These are phyloP conservation scores for Pristis pectinata DNA, from an alignment of 2,797 vertebrate genomes.

Conservation along the genomic window DNA sequence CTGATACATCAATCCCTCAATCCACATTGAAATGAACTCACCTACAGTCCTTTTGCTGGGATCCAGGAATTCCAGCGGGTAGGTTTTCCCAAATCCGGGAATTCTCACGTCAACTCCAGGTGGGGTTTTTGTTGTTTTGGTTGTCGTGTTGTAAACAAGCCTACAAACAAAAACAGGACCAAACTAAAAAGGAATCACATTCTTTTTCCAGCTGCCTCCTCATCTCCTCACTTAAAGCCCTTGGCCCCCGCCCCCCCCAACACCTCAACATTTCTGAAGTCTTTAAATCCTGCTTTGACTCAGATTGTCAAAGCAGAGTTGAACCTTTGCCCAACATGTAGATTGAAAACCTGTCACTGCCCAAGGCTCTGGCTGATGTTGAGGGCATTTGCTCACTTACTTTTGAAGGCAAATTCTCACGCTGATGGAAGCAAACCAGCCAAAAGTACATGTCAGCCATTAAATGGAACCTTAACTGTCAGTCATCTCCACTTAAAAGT, in stretches of 20 bases:
- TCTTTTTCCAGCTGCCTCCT: not conserved
- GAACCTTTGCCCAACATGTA: not conserved
- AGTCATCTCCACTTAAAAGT: not conserved
- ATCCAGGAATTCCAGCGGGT: slow-evolving; percentile 85
- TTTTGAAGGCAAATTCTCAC: not conserved
- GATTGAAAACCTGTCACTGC: not conserved
- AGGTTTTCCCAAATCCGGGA: slow-evolving; percentile 90
- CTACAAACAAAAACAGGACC: slow-evolving; percentile 49
- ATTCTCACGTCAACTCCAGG: slow-evolving; percentile 81
- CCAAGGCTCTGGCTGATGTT: not conserved
- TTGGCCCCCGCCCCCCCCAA: not conserved
- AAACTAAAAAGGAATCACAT: not conserved
- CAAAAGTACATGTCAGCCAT: not conserved
- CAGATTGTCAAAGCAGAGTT: not conserved
- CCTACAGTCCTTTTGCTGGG: slow-evolving; percentile 82
- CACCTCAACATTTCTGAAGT: not conserved
- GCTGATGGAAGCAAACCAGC: not conserved
- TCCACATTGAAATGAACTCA: slow-evolving; percentile 54
- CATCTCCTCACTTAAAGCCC: not conserved
- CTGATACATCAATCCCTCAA: not conserved
- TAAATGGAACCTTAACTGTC: not conserved
- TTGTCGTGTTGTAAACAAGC: slow-evolving; percentile 80
- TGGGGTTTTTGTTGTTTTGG: slow-evolving; percentile 66
- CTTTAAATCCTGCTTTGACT: not conserved
- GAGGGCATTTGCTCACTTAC: not conserved